Base-by-base conservation (phyloP, 2,113 vertebrate species). In the Desmodus rotundus region DNA sequence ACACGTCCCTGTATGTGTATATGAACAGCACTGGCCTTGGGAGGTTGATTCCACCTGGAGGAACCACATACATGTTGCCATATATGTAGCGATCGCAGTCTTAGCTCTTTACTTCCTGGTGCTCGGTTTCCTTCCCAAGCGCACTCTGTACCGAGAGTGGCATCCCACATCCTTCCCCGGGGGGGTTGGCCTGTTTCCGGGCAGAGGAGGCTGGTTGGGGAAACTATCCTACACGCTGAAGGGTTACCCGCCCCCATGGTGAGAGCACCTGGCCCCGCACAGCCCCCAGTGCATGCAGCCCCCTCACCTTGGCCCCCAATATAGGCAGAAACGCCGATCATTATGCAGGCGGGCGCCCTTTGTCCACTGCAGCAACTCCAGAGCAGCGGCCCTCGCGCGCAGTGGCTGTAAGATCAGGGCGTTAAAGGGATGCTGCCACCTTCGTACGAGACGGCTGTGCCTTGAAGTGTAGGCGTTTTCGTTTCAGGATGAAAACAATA, bases 341-440 rank as follows among this genome's bases (percentile, higher is more conserved):
- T 98, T 97, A 98, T 98, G 98, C 97, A 97, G 96, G 95, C 97
- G 85, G 84, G 70, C 56, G 31, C 95, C 97, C 93, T n/a, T 90
- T 97, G 98, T 98, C 96, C 96, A 96, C 85, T 90, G 97, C 96
- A 97, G 98, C 97, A 97, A 8, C 97, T 97, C 73, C 91, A 81
- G 96, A 96, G 91, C 70, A 85, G 83, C 67, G 41, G 65, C 56
- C 70, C 80, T 72, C 76, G 0, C 70, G 2, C 0, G 20, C 24
- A 90, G 26, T 50, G 81, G 45, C 63, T 43, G 38, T 65, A 52
- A 92, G 61, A 87, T 33, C n/a, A 45, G 47, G 61, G 81, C 50
- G 33, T 13, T 41, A 81, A 86, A 11, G 4, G 0, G 26, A 92
- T 47, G 0, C 43, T 43, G 15, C 83, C 85, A 54, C 22, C 26